Evolutionary conservation across 1,140 invertebrate species (phyloP), one percentile per base, ranked within the genome.

Genomic region (Scaptomyza hsui): DNA sequence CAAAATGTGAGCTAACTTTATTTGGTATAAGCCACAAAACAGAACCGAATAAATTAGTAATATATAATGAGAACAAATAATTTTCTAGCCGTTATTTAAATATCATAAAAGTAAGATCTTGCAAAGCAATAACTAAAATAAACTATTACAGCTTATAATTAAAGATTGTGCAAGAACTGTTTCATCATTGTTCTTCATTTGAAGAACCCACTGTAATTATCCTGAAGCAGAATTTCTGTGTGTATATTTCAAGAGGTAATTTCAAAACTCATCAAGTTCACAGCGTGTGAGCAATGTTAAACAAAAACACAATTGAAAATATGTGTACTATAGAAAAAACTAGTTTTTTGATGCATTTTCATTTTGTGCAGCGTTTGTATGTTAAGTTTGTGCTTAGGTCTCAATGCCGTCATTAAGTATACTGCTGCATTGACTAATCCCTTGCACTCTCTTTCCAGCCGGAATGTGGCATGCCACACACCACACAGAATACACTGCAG

Each of bases 391-490:
- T 63, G n/a, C n/a, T n/a, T n/a, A n/a, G 48, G 9, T 19, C 59
- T 47, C 37, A 51, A 51, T 62, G 26, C 45, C 47, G 18, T 45
- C 39, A 57, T 39, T 44, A 56, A 42, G 42, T 59, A 53, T 44
- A 24, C 37, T 39, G 70, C n/a, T 37, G 26, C 48, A 32, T 42
- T 55, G 21, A 42, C 52, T 55, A 55, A 55, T 42, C 21, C 3
- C 7, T 24, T 24, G 9, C 15, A 41, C 42, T 65, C 71, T 89
- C 86, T 0, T 90, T 93, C 81, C 76, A 91, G 82, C 72, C 92
- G 75, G 94, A 95, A 72, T 95, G 95, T 72, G 95, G 95, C 16
- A 72, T 95, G n/a, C 93, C 94, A 1, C 92, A 90, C 63, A 79
- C 92, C 51, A 61, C 92, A 0, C 91, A 92, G 15, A 91, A 92